Conservation (phyloP, 2,888 invertebrate genomes). For the Antheraea yamamai region DNA sequence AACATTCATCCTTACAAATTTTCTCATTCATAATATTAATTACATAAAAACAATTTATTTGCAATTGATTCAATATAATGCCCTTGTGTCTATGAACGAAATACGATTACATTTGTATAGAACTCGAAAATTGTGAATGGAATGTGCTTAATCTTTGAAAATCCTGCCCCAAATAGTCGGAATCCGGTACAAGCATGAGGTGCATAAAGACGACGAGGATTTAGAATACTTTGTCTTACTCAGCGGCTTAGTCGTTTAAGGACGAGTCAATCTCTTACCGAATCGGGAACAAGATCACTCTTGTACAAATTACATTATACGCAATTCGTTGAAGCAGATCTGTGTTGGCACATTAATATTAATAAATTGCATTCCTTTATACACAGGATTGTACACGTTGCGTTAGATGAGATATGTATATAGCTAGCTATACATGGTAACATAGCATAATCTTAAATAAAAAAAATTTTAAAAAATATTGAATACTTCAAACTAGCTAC, state of each 20-base stretch:
- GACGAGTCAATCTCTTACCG: constrained; percentile 44
- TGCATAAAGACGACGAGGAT: constrained; percentile 56
- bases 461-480: no score
- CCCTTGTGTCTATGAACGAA: constrained; percentile 5
- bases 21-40: background rate
- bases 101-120: constrained; percentile 16
- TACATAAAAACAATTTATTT: background rate
- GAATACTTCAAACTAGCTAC: no score
- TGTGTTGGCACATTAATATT: background rate
- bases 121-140: constrained; percentile 37
- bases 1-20: no score
- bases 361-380: background rate
- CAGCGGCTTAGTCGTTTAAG: constrained; percentile 56
- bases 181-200: constrained; percentile 46
- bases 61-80: background rate
- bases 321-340: background rate
- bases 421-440: no score
- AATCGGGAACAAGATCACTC: constrained; percentile 29
- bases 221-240: constrained; percentile 66
- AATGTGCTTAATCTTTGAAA: constrained; percentile 56
- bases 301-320: constrained; percentile 17
- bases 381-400: no score
- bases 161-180: constrained; percentile 61
- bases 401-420: no score
- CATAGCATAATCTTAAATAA: no score